A percentile compares a stretch with the other conserved stretches of the same genome.
Conservation (phyloP, 2,113 vertebrate species). For the Neodontobutis hainanensis region DNA sequence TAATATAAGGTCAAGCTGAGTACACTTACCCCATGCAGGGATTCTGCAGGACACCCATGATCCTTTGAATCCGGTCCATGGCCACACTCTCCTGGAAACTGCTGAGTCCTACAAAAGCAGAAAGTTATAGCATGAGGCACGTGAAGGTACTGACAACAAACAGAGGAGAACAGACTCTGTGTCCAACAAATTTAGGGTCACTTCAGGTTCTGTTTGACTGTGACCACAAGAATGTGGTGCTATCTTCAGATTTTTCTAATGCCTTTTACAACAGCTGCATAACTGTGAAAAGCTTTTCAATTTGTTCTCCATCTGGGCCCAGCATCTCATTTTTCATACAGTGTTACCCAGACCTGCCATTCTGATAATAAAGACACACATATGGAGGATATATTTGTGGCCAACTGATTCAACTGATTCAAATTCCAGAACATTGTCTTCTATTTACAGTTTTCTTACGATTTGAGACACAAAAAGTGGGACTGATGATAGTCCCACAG, state of each 20-base stretch:
- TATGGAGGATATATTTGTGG: slow-evolving; percentile 49
- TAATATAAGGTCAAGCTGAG: slow-evolving; percentile 15
- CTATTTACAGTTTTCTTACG: too few species aligned
- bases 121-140: slow-evolving; percentile 51
- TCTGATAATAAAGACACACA: not conserved
- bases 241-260: slow-evolving; percentile 16
- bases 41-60: slow-evolving; percentile 83
- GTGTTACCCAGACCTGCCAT: not conserved
- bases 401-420: too few species aligned
- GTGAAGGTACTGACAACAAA: slow-evolving; percentile 57
- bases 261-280: slow-evolving; percentile 32
- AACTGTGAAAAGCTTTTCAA: slow-evolving; percentile 26
- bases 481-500: not conserved
- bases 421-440: too few species aligned
- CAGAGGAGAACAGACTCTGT: slow-evolving; percentile 59
- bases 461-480: not conserved
- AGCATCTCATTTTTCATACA: slow-evolving; percentile 12
- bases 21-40: slow-evolving; percentile 79
- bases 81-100: slow-evolving; percentile 85
- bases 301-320: slow-evolving; percentile 36
- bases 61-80: slow-evolving; percentile 84
- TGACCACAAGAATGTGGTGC: slow-evolving; percentile 42
- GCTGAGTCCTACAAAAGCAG: slow-evolving; percentile 78
- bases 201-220: slow-evolving; percentile 52
- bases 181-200: slow-evolving; percentile 69